Conservation (phyloP, 2,888 invertebrate species). For the Plutella xylostella region DNA sequence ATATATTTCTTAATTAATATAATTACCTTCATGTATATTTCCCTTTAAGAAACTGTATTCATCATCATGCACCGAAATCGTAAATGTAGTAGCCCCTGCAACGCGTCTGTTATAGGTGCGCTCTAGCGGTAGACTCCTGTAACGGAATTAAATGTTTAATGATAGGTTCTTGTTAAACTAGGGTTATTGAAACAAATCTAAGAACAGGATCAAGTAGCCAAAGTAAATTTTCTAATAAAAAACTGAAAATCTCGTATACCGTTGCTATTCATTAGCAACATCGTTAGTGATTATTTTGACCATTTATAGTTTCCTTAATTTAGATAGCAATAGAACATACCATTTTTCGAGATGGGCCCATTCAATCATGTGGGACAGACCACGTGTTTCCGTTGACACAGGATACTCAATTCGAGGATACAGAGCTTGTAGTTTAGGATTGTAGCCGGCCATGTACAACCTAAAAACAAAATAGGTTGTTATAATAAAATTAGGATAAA, state of each 20-base stretch:
- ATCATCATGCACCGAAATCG: conserved; percentile 63
- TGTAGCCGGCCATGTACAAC: conserved; percentile 81
- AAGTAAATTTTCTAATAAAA: neutral
- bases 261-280: neutral
- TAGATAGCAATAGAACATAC: conserved; percentile 38
- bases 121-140: conserved; percentile 54
- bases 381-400: conserved; percentile 87
- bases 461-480: conserved; percentile 38
- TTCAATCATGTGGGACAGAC: conserved; percentile 82
- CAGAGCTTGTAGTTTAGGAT: conserved; percentile 79
- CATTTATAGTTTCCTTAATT: no score
- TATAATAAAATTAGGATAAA: neutral
- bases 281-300: no score
- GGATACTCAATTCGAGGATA: conserved; percentile 84
- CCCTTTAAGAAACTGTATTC: conserved; percentile 75
- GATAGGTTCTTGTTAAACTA: no score
- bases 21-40: conserved; percentile 80
- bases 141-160: no score
- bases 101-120: conserved; percentile 34
- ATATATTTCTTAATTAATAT: neutral
- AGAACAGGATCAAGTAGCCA: no score
- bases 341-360: conserved; percentile 90
- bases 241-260: neutral
- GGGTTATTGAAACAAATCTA: no score
- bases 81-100: conserved; percentile 62